phyloP scores from a whole-genome alignment of 2,888 invertebrate species.

The Pachycephus smyrnensis region DNA sequence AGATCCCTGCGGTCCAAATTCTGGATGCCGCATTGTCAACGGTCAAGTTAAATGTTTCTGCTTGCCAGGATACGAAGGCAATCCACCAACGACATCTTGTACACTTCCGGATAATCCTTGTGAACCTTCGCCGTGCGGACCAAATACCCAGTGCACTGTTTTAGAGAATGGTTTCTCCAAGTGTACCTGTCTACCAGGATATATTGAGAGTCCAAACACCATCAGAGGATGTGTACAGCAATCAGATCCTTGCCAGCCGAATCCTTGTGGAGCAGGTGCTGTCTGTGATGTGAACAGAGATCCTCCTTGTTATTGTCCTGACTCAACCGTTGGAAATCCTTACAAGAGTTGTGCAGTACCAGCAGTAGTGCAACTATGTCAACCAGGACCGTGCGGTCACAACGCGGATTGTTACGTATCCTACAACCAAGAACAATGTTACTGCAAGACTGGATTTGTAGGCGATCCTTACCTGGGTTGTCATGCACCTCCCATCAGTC shows the following conservation, averaged over 20 bases:
- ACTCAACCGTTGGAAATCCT: constrained; percentile 84
- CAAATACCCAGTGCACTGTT: constrained; percentile 86
- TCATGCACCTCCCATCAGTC: constrained; percentile 74
- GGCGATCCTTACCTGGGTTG: constrained; percentile 88
- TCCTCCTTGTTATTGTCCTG: constrained; percentile 90
- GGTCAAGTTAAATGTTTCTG: constrained; percentile 88
- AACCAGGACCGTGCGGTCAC: constrained; percentile 85
- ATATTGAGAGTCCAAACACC: constrained; percentile 88
- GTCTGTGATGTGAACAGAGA: constrained; percentile 82
- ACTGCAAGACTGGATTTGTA: constrained; percentile 79
- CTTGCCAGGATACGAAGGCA: constrained; percentile 87
- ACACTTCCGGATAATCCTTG: constrained; percentile 82
- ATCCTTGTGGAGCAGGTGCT: constrained; percentile 83
- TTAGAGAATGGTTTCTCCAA: constrained; percentile 85
- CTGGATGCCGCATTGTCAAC: constrained; percentile 83
- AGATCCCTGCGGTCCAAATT: constrained; percentile 86
- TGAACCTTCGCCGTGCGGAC: constrained; percentile 87
- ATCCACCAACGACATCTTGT: constrained; percentile 81
- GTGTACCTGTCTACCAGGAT: constrained; percentile 87
- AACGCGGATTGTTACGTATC: constrained; percentile 88
- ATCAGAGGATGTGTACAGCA: constrained; percentile 86
- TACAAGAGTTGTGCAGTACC: constrained; percentile 79
- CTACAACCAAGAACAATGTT: constrained; percentile 86
- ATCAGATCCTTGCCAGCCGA: constrained; percentile 85
- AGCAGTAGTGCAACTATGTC: constrained; percentile 75